Percentiles rank a stretch among this genome's conserved stretches.
phyloP scores from a whole-genome alignment of 1,140 invertebrate species.

The Rhynchophorus ferrugineus region DNA sequence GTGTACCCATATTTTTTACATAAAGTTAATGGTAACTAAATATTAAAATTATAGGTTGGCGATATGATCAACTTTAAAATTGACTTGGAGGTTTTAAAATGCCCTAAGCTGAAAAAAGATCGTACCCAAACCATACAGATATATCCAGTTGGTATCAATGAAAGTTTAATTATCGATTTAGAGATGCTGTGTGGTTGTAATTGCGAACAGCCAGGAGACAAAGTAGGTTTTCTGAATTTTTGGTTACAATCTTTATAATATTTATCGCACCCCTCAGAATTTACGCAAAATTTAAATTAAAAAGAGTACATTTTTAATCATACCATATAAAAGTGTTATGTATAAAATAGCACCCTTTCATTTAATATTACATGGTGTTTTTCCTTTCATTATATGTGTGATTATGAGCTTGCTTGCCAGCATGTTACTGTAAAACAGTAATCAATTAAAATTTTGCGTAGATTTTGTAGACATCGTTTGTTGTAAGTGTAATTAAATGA shows the following conservation, averaged over 20 bases:
- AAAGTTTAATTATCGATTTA: conserved; percentile 62
- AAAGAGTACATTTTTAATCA: too few species aligned
- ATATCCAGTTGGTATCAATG: conserved; percentile 67
- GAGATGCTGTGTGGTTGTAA: conserved; percentile 68
- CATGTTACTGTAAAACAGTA: too few species aligned
- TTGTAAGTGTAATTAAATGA: not conserved
- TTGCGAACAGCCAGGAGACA: conserved; percentile 52
- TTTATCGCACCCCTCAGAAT: too few species aligned
- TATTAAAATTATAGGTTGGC: conserved; percentile 57
- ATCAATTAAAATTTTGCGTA: too few species aligned
- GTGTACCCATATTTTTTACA: too few species aligned
- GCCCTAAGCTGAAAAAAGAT: conserved; percentile 51
- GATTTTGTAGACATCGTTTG: not conserved
- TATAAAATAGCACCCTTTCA: too few species aligned
- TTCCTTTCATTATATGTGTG: too few species aligned
- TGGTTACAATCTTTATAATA: too few species aligned
- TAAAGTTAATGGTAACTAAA: too few species aligned
- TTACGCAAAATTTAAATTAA: too few species aligned
- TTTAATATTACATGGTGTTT: too few species aligned
- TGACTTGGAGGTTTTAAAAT: conserved; percentile 45
- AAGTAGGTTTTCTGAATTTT: conserved; percentile 28
- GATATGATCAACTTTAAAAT: conserved; percentile 44
- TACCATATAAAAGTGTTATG: not conserved
- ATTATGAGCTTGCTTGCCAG: too few species aligned
- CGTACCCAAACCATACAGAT: conserved; percentile 62